Evolutionary conservation across 1,140 invertebrate genomes (phyloP).

Genomic region (Euglossa dilemma): DNA sequence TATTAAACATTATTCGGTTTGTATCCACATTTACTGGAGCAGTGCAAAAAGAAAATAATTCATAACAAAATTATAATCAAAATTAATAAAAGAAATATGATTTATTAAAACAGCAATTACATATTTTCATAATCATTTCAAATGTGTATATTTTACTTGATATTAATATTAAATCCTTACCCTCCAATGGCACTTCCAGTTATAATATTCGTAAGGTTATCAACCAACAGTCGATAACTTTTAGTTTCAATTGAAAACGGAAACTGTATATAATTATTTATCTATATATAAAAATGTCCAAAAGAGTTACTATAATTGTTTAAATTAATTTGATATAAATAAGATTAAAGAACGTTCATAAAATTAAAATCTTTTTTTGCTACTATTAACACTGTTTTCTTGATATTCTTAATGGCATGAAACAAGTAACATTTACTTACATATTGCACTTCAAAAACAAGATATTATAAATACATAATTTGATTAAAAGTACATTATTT

Average conservation of each 20-base stretch:
- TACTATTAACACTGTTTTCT: background rate
- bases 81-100: background rate
- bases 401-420: background rate
- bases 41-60: background rate
- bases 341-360: background rate
- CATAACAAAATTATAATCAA: background rate
- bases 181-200: background rate
- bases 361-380: background rate
- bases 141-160: background rate
- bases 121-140: background rate
- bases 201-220: background rate
- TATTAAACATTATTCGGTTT: background rate
- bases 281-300: background rate
- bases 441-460: background rate
- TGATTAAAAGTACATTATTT: conserved; percentile 12
- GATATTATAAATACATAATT: conserved; percentile 4
- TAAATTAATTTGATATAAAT: background rate
- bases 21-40: background rate
- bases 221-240: background rate
- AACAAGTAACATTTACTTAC: background rate
- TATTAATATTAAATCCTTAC: background rate
- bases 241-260: background rate
- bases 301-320: background rate
- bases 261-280: background rate
- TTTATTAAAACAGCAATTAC: background rate